Base-by-base conservation (phyloP, 2,113 vertebrate species). In the Sakesphorus luctuosus region DNA sequence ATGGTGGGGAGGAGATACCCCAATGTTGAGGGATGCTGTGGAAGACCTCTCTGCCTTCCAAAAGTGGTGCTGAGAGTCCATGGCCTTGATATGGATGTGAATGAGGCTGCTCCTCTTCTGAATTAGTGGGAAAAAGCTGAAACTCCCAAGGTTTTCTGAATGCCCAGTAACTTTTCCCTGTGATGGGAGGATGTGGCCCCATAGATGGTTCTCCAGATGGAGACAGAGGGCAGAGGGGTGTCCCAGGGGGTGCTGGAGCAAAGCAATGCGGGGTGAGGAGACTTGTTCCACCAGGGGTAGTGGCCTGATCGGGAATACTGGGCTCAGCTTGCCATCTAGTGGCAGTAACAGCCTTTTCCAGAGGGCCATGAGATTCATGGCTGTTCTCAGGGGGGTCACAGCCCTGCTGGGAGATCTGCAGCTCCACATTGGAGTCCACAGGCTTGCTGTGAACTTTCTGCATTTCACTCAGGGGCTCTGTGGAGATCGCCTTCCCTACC, bases 281-380 rank as follows among this genome's bases (percentile, higher is more conserved):
- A 40, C 10, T 55, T 63, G 8, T 50, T 88, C 12, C 38, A 29
- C 17, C n/a, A 25, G 7, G 33, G 8, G 18, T 36, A 35, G 59
- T 49, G 0, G 0, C 24, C 50, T 44, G 49, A 2, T 1, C 0
- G 0, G 52, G 29, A 88, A 67, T 49, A 47, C 72, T 81, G 84
- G 52, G 61, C 86, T 94, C 68, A 77, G 93, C 49, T 95, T 96
- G 96, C 96, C 96, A 93, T 81, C 96, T 97, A 97, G 96, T 90
- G 96, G 93, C 69, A 69, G 17, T 26, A 44, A 8, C 10, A 19
- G 61, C 65, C 24, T 61, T 68, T 58, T 35, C 50, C 0, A 0
- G 46, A 44, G 56, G 14, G 7, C 67, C 0, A 0, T 19, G 69
- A 40, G 18, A 21, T 36, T 79, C 36, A 2, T 2, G 7, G 52